A percentile compares a stretch with the other conserved stretches of the same genome.
phyloP scores from a whole-genome alignment of 2,113 vertebrate species.

The Colius striatus region DNA sequence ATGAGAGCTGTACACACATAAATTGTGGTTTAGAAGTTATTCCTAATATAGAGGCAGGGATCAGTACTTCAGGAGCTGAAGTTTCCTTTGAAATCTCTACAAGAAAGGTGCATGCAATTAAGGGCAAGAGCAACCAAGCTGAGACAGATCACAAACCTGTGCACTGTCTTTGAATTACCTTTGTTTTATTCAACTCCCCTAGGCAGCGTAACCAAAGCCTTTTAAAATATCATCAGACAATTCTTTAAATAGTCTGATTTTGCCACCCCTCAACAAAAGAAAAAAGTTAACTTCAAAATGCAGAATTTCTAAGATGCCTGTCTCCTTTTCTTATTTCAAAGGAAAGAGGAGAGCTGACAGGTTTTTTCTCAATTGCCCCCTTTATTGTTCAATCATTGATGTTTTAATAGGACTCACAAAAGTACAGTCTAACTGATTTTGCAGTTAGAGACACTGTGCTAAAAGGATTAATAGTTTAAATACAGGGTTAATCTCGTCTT shows the following conservation, averaged over 20 bases:
- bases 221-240: constrained; percentile 49
- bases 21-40: neutral
- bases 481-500: neutral
- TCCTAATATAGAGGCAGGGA: neutral
- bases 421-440: neutral
- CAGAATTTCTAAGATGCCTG: neutral
- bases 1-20: neutral
- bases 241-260: constrained; percentile 47
- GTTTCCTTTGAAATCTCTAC: constrained; percentile 27
- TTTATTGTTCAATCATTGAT: neutral
- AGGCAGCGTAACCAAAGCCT: constrained; percentile 37
- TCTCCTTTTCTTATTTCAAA: neutral
- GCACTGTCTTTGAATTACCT: constrained; percentile 23
- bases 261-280: neutral
- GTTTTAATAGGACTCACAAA: neutral
- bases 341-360: neutral
- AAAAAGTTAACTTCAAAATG: constrained; percentile 24
- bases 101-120: neutral
- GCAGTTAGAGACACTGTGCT: neutral
- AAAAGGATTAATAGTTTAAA: neutral
- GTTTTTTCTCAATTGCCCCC: neutral
- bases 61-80: constrained; percentile 1
- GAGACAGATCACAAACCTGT: constrained; percentile 36
- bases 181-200: constrained; percentile 48
- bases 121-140: constrained; percentile 2